Evolutionary conservation across 64 coral and sea anemone species (phyloP).

Genomic region (Stylophora pistillata): DNA sequence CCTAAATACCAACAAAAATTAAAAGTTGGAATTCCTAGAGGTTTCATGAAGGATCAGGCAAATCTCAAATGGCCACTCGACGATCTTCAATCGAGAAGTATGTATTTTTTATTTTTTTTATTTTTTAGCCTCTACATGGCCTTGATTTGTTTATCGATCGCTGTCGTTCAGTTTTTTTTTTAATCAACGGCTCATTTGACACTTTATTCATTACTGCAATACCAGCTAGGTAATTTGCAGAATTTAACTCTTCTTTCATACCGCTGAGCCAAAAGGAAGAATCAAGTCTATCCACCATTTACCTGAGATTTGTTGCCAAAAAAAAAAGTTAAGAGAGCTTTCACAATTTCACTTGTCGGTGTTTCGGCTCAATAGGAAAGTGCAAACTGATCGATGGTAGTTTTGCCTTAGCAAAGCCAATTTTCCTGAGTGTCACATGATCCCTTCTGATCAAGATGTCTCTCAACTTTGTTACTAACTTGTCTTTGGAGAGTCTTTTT

Average conservation of each 20-base stretch:
- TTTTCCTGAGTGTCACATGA: too few species aligned
- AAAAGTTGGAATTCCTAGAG: too few species aligned
- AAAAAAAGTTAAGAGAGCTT: too few species aligned
- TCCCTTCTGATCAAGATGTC: neutral
- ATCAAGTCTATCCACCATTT: neutral
- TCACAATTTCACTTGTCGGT: too few species aligned
- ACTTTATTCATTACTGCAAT: slow-evolving; percentile 1
- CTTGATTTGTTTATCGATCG: slow-evolving; percentile 6
- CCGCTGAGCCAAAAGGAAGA: neutral
- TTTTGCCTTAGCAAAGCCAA: too few species aligned
- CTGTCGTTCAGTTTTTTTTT: neutral
- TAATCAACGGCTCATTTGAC: slow-evolving; percentile 2
- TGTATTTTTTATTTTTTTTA: neutral
- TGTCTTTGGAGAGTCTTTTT: neutral
- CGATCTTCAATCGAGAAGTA: too few species aligned
- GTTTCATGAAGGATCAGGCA: too few species aligned
- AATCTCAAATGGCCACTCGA: too few species aligned
- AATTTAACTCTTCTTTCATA: slow-evolving; percentile 27
- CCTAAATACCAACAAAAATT: too few species aligned
- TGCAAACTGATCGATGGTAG: too few species aligned
- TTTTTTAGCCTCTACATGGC: slow-evolving; percentile 1
- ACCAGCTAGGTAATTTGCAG: neutral
- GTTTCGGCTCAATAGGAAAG: too few species aligned
- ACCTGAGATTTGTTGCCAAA: too few species aligned
- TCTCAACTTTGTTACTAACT: neutral